Conservation (phyloP, 2,888 invertebrate species). For the Drosophila yooni region DNA sequence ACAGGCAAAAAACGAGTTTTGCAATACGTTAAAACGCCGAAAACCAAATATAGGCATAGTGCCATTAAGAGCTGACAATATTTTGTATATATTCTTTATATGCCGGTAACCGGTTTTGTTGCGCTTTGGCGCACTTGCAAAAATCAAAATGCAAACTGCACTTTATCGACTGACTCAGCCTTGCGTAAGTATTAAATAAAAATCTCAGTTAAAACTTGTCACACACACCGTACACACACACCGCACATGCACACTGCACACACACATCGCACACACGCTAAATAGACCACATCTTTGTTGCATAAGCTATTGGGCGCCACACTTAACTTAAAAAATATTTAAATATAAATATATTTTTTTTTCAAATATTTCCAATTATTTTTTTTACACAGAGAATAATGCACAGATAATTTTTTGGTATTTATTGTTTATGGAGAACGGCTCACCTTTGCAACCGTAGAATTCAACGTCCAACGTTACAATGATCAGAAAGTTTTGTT, state of each 20-base stretch:
- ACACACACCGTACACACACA: constrained; percentile 1
- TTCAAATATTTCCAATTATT: constrained; percentile 3
- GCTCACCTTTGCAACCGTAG: constrained; percentile 84
- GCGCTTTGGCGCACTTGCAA: constrained; percentile 52
- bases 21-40: constrained; percentile 12
- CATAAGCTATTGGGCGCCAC: constrained; percentile 17
- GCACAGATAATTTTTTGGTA: constrained; percentile 19
- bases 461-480: constrained; percentile 85
- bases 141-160: constrained; percentile 41
- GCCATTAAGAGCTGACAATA: constrained; percentile 12
- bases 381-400: constrained; percentile 24
- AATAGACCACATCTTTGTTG: constrained; percentile 22
- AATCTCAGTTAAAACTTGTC: constrained; percentile 9
- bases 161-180: constrained; percentile 43
- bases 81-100: constrained; percentile 15
- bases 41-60: constrained; percentile 27
- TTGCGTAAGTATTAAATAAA: not conserved
- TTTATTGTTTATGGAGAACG: constrained; percentile 66
- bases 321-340: constrained; percentile 39
- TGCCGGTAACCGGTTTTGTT: constrained; percentile 77
- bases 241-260: not conserved
- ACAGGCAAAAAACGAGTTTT: constrained; percentile 41
- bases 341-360: constrained; percentile 19
- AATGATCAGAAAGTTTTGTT: constrained; percentile 84
- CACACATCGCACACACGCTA: constrained; percentile 1